Percentiles rank a stretch among this genome's conserved stretches.
phyloP scores from a whole-genome alignment of 2,888 invertebrate genomes.

The Odontomyia ornata region DNA sequence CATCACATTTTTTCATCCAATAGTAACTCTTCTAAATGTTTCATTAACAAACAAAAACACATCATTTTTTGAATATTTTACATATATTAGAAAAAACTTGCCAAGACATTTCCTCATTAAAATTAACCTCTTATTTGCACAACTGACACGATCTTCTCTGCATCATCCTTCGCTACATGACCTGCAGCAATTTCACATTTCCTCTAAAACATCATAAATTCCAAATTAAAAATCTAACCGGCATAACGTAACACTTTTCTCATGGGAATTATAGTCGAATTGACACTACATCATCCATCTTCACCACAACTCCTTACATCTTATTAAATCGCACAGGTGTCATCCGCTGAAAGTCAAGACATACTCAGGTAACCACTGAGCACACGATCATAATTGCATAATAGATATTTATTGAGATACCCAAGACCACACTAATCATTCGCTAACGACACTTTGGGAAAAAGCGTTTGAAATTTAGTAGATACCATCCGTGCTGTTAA shows the following conservation, averaged over 20 bases:
- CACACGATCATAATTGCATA: conserved; percentile 2
- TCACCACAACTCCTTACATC: background rate
- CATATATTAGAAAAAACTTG: no score
- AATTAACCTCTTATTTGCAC: no score
- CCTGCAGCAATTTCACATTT: no score
- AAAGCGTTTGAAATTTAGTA: background rate
- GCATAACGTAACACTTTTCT: background rate
- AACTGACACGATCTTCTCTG: no score
- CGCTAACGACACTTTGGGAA: background rate
- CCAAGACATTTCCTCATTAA: no score
- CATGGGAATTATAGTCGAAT: background rate
- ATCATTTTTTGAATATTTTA: no score
- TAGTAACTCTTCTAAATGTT: no score
- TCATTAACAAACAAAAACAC: no score
- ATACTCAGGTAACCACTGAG: background rate
- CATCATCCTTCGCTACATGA: no score
- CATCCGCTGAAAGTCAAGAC: background rate
- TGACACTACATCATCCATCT: background rate
- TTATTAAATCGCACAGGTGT: background rate
- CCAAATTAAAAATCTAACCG: background rate
- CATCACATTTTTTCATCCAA: no score
- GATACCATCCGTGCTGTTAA: background rate
- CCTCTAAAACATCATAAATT: background rate
- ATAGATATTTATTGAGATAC: background rate
- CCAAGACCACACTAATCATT: background rate